These are phyloP conservation scores for Alca torda DNA, from an alignment of 2,797 vertebrate species.

Conservation along the genomic window DNA sequence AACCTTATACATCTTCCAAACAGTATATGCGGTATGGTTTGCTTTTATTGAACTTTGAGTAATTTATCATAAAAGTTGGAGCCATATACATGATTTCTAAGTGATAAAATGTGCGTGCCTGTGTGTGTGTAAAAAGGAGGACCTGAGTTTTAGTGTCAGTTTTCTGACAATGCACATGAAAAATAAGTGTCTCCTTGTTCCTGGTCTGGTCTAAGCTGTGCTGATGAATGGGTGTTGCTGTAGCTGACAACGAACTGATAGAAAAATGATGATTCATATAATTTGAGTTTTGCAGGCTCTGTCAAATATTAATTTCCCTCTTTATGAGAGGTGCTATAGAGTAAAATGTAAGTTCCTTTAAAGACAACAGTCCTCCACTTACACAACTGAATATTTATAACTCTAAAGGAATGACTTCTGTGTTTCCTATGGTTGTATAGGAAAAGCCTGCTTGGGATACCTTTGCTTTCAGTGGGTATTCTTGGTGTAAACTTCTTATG, in stretches of 20 bases:
- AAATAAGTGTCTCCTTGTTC: constrained; percentile 1
- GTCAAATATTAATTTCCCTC: constrained; percentile 14
- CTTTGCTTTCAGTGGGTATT: neutral
- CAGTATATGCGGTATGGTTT: neutral
- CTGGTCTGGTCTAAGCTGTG: neutral
- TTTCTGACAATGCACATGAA: neutral
- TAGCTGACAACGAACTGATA: constrained; percentile 27
- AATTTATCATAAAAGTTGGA: neutral
- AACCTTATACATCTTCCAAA: neutral
- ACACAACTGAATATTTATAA: neutral
- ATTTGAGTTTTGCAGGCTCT: neutral
- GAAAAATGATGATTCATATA: constrained; percentile 47
- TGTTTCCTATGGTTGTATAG: neutral
- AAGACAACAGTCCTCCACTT: neutral
- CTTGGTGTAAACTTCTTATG: neutral
- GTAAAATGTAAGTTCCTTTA: neutral
- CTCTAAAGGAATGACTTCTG: neutral
- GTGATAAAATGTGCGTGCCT: neutral
- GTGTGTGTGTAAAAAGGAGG: neutral
- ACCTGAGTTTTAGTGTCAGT: neutral
- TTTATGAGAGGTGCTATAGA: neutral
- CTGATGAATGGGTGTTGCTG: constrained; percentile 36
- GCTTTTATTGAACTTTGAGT: neutral
- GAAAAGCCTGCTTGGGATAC: neutral
- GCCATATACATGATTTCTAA: neutral